These are phyloP conservation scores for Neomonachus schauinslandi DNA, from an alignment of 2,113 vertebrate species.

Conservation along the genomic window DNA sequence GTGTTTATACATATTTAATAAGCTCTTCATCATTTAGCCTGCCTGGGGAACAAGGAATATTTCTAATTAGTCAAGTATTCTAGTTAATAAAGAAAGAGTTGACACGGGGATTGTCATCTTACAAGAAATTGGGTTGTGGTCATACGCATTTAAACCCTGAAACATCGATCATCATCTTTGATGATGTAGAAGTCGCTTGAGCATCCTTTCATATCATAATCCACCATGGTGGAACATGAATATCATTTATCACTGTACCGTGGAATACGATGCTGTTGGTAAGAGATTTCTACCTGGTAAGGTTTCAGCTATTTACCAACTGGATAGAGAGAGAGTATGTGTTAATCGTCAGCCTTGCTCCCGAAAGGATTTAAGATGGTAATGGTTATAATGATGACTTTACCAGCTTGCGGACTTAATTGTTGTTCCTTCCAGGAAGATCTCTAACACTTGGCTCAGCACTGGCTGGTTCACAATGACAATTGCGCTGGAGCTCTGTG, in stretches of 20 bases:
- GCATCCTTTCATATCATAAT: background rate
- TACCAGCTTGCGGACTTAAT: constrained; percentile 79
- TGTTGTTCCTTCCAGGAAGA: constrained; percentile 91
- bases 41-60: background rate
- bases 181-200: background rate
- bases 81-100: background rate
- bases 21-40: background rate
- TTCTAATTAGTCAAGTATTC: background rate
- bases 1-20: background rate
- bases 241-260: background rate
- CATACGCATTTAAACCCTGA: background rate
- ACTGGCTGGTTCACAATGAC: constrained; percentile 99
- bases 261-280: background rate
- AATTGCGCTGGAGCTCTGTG: constrained; percentile 97
- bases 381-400: constrained; percentile 22
- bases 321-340: too few relatives aligned
- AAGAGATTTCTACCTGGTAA: background rate
- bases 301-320: background rate
- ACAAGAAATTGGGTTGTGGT: background rate
- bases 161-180: background rate
- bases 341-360: background rate
- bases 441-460: constrained; percentile 99
- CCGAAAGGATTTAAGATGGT: background rate
- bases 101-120: background rate
- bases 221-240: background rate